Conservation (phyloP, 2,113 vertebrate species). For the Monopterus albus region DNA sequence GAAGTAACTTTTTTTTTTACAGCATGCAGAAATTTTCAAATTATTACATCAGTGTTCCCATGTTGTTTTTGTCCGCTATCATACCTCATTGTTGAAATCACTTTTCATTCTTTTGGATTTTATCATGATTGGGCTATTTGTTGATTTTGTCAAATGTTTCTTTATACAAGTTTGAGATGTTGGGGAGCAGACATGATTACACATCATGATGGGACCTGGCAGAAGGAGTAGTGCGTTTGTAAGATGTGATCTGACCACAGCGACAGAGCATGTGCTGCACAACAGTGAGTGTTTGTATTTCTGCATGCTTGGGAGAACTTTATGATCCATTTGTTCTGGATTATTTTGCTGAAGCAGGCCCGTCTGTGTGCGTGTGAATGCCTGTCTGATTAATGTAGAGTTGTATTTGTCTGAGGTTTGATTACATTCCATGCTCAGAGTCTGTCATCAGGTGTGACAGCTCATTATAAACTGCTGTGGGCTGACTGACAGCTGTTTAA, state of each 20-base stretch:
- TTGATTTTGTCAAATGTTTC: neutral
- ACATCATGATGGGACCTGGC: neutral
- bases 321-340: neutral
- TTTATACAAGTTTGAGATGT: no score
- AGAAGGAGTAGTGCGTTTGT: neutral
- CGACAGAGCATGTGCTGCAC: neutral
- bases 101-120: neutral
- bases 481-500: conserved; percentile 34
- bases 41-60: neutral
- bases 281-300: neutral
- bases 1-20: neutral
- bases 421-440: conserved; percentile 30
- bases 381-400: neutral
- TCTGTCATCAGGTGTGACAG: conserved; percentile 22
- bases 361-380: no score
- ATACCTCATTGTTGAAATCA: neutral
- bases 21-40: neutral
- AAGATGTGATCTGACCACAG: conserved; percentile 20
- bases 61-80: neutral
- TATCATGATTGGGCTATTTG: neutral
- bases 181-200: neutral
- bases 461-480: conserved; percentile 23
- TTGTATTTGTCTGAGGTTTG: neutral
- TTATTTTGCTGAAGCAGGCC: neutral
- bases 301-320: no score